Conservation (phyloP, 2,797 vertebrate genomes). For the Valencia hispanica region DNA sequence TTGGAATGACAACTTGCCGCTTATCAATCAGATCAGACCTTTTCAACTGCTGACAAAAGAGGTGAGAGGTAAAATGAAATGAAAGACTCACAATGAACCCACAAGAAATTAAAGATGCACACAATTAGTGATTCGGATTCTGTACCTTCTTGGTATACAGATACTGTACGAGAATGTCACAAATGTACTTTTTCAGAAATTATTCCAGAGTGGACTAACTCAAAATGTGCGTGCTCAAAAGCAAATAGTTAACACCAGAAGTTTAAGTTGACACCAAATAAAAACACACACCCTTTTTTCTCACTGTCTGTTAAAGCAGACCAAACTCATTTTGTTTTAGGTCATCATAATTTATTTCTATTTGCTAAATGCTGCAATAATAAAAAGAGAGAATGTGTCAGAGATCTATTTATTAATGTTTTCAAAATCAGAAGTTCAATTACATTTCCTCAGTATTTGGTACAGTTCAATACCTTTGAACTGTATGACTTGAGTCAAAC, state of each 20-base stretch:
- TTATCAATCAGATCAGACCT: slow-evolving; percentile 36
- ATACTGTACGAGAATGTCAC: not conserved
- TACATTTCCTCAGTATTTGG: too few relatives aligned
- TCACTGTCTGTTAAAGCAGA: not conserved
- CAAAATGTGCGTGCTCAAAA: not conserved
- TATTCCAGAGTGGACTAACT: not conserved
- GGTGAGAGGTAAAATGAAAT: not conserved
- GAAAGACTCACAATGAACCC: slow-evolving; percentile 13
- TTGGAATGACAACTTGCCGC: slow-evolving; percentile 52
- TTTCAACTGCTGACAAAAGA: slow-evolving; percentile 30
- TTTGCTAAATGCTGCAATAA: too few relatives aligned
- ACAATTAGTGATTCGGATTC: not conserved
- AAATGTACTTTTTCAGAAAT: not conserved
- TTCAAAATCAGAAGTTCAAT: too few relatives aligned
- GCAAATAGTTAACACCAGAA: not conserved
- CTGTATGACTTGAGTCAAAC: too few relatives aligned
- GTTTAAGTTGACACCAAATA: not conserved
- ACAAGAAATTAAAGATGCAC: slow-evolving; percentile 3
- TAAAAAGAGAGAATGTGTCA: too few relatives aligned
- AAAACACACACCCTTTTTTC: not conserved
- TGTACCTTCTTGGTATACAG: not conserved
- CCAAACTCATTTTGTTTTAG: not conserved
- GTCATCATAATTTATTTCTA: too few relatives aligned
- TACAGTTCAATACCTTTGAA: too few relatives aligned
- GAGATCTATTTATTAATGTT: too few relatives aligned